Conservation (phyloP, 2,888 invertebrate species). For the Carterocephalus palaemon region DNA sequence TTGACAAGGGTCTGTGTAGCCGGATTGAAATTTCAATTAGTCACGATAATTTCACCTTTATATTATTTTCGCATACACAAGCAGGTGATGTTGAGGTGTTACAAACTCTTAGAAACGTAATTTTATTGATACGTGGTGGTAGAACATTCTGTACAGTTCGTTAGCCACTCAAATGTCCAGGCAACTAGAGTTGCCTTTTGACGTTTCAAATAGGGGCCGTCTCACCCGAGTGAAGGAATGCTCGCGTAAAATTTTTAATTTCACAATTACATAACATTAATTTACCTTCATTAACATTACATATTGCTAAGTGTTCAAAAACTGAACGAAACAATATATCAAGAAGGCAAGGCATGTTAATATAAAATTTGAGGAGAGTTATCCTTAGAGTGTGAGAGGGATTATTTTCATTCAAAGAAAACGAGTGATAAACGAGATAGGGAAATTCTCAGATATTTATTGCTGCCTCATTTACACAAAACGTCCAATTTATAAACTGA, state of each 20-base stretch:
- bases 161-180: no score
- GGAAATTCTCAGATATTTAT: constrained; percentile 21
- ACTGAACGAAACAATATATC: constrained; percentile 4
- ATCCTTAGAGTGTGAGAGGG: constrained; percentile 9
- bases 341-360: constrained; percentile 4
- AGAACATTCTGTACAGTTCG: no score
- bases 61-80: no score
- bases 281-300: no score
- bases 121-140: no score
- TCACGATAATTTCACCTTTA: constrained; percentile 35
- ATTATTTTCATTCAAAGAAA: constrained; percentile 18
- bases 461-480: constrained; percentile 20
- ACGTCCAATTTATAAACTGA: constrained; percentile 16
- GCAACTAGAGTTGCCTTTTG: no score
- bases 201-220: no score
- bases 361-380: constrained; percentile 14
- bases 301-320: not conserved
- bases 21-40: constrained; percentile 47
- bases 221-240: no score
- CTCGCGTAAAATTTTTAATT: no score
- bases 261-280: no score
- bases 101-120: no score
- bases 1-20: constrained; percentile 51
- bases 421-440: constrained; percentile 17
- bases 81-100: no score